phyloP scores from a whole-genome alignment of 2,113 vertebrate genomes.

The Alethe castanea region DNA sequence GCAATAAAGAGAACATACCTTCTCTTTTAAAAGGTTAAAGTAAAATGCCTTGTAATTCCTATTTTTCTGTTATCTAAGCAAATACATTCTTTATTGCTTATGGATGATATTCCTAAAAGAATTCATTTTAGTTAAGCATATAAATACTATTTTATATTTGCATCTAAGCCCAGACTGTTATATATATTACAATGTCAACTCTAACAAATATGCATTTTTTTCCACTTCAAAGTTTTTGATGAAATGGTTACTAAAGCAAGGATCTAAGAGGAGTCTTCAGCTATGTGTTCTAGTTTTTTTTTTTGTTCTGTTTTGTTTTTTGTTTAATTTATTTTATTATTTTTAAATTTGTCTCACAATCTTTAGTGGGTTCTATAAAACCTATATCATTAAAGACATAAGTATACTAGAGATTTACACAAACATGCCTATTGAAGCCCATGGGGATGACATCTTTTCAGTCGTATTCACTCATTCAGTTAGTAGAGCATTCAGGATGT shows the following conservation, averaged over 20 bases:
- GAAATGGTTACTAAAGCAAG: not conserved
- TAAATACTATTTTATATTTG: not conserved
- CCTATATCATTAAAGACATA: not conserved
- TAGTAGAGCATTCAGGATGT: not conserved
- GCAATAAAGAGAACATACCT: not conserved
- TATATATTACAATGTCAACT: not conserved
- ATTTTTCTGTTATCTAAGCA: not conserved
- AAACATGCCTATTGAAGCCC: not conserved
- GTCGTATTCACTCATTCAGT: not conserved
- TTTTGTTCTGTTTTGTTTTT: not conserved
- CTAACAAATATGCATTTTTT: not conserved
- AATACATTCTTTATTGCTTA: not conserved
- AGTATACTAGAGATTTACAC: not conserved
- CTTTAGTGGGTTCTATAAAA: not conserved
- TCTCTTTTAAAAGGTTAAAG: not conserved
- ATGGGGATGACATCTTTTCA: not conserved
- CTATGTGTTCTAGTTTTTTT: not conserved
- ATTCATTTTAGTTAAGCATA: not conserved
- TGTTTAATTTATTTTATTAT: not conserved
- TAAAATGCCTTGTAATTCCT: not conserved
- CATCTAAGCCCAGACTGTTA: not conserved
- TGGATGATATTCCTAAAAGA: not conserved
- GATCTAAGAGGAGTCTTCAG: not conserved
- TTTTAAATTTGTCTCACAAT: not conserved
- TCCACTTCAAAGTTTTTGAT: not conserved